Evolutionary conservation across 2,888 invertebrate genomes (phyloP), one percentile per base, ranked within the genome.

Genomic region (Folsomia candida): DNA sequence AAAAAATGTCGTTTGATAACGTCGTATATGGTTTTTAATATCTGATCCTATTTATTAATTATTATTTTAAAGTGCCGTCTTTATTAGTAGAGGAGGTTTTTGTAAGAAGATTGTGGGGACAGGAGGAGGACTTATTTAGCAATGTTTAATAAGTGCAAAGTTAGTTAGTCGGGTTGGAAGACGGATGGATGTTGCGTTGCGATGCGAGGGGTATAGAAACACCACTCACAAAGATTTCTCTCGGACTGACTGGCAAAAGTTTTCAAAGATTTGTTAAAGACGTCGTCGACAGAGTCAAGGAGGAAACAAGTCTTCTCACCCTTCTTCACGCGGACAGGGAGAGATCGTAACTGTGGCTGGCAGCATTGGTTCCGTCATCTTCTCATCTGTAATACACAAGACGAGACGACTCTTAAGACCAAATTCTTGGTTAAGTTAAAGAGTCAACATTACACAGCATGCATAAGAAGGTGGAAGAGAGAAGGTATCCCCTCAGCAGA

Each of bases 371-470:
- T 54, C 54, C 54, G 54, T 54, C 18, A 18, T 54, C 47, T 11
- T 47, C 54, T 20, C 18, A 54, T 54, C 54, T 54, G 54, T 20
- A 54, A 54, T n/a, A 54, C 22, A n/a, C 20, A 54, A 20, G 37
- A 54, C 18, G 20, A 54, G 54, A 54, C 54, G 20, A 11, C 18
- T 47, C 47, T 47, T 47, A 47, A 9, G 18, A 47, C 47, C 18
- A 22, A 54, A 54, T 54, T 54, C 54, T 54, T 47, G 47, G 47
- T 47, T 54, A 54, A 54, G 54, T 54, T 54, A 54, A 54, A 54
- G 54, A 54, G 54, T 54, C 54, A 54, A 54, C 54, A 54, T 54
- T 20, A 54, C 54, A 54, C 11, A 37, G 37, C 37, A 37, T 37
- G 14, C 37, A 37, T 37, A 37, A 37, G 37, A 37, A n/a, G n/a